Base-by-base conservation (phyloP, 2,113 vertebrate genomes). In the Phainopepla nitens region DNA sequence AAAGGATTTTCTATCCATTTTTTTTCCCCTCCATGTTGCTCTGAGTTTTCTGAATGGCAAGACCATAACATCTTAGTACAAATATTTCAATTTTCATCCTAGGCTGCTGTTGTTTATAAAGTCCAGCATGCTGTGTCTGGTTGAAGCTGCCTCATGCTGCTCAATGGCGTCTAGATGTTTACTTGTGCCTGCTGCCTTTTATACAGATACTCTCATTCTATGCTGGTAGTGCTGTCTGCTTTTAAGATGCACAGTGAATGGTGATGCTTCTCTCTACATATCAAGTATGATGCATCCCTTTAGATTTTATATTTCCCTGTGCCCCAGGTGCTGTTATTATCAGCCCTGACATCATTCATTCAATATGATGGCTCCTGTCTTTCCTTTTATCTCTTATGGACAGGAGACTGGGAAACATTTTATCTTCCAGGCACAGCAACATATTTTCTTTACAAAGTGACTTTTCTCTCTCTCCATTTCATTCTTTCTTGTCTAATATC, bases 311-410 rank as follows among this genome's bases (percentile, higher is more conserved):
- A 92, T 84, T 89, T 96, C 66, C 33, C 82, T 81, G 57, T 94
- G 90, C 93, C 23, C 28, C 54, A 81, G 77, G 90, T 90, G 78
- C 69, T 86, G 56, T 89, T 95, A 49, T 94, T 93, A 96, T 93
- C 88, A 75, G 64, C 76, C 66, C 75, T 78, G 75, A 81, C 89
- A 81, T 97, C 94, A 76, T 76, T 96, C 90, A 83, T 94, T 95
- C 39, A 36, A 41, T 94, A 87, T 94, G 90, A 95, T 90, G 87
- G 92, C 53, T 50, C 64, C 86, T 54, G 41, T 97, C 94, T 93
- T 90, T 91, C 83, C 84, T 89, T 97, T 97, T 95, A 89, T 96
- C 89, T 95, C 71, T 87, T 94, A 94, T 73, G 80, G 88, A 92
- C 93, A 87, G 65, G 73, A 71, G 73, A 84, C 61, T 97, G 92